Percentiles rank a stretch among this genome's conserved stretches.
Evolutionary conservation across 2,797 vertebrate genomes (phyloP).

Genomic region (Melopsittacus undulatus): DNA sequence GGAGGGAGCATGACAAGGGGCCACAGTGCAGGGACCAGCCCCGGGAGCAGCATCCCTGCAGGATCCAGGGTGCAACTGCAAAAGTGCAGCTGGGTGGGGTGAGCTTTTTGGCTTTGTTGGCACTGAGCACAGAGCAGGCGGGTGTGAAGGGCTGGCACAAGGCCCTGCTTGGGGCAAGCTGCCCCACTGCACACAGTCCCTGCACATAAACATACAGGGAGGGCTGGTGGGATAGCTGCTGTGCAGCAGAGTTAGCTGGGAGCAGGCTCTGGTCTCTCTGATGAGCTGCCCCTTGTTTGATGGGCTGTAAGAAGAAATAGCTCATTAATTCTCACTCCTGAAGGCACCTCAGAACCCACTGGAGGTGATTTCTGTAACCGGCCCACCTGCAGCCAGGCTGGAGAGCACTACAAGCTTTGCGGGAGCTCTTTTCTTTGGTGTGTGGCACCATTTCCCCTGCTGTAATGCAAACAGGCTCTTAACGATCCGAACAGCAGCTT

Average conservation of each 20-base stretch:
- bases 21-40: fast-evolving
- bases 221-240: background rate
- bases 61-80: too few species aligned
- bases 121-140: background rate
- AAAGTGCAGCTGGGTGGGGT: fast-evolving
- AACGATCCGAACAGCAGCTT: background rate
- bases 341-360: background rate
- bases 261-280: background rate
- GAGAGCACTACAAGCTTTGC: background rate
- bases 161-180: fast-evolving
- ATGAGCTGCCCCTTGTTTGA: background rate
- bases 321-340: background rate
- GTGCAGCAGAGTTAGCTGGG: background rate
- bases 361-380: background rate
- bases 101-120: background rate
- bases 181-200: fast-evolving
- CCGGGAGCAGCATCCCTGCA: background rate
- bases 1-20: background rate
- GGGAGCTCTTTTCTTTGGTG: background rate
- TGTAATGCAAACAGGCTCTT: background rate
- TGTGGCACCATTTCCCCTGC: background rate
- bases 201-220: background rate
- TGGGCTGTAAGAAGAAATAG: background rate
- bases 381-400: background rate
- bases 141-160: background rate